These are phyloP conservation scores for Melanotaenia pygmaea DNA, from an alignment of 2,797 vertebrate species.

Conservation along the genomic window DNA sequence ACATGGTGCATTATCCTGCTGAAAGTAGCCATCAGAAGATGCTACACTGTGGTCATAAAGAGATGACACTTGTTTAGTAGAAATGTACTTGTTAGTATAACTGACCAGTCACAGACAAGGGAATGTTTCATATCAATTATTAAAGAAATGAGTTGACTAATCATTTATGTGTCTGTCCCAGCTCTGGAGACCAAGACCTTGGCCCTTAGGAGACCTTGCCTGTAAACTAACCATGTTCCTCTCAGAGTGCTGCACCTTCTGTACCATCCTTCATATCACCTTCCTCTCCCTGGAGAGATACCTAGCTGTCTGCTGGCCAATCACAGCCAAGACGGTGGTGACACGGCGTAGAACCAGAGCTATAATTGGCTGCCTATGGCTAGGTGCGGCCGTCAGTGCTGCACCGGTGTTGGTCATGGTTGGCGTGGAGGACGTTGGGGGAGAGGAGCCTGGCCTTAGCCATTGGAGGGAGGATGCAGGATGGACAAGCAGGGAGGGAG, in stretches of 20 bases:
- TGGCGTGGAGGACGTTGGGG: conserved; percentile 78
- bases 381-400: conserved; percentile 76
- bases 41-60: no score
- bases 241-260: conserved; percentile 87
- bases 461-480: conserved; percentile 49
- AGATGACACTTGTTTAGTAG: no score
- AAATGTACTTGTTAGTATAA: no score
- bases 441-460: conserved; percentile 46
- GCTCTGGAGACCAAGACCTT: conserved; percentile 84
- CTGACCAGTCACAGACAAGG: no score
- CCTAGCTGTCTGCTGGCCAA: conserved; percentile 84
- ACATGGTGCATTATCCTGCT: no score
- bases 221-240: conserved; percentile 85
- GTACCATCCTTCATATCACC: conserved; percentile 87
- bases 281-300: conserved; percentile 86
- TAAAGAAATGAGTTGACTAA: not conserved
- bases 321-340: conserved; percentile 81
- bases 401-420: conserved; percentile 82
- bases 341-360: conserved; percentile 78
- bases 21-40: no score
- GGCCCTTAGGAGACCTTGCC: conserved; percentile 80
- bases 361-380: conserved; percentile 83
- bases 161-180: conserved; percentile 34
- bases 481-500: conserved; percentile 39
- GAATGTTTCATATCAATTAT: no score